Percentiles rank a stretch among this genome's conserved stretches.
Conservation (phyloP, 2,888 invertebrate species). For the Dione vanillae region DNA sequence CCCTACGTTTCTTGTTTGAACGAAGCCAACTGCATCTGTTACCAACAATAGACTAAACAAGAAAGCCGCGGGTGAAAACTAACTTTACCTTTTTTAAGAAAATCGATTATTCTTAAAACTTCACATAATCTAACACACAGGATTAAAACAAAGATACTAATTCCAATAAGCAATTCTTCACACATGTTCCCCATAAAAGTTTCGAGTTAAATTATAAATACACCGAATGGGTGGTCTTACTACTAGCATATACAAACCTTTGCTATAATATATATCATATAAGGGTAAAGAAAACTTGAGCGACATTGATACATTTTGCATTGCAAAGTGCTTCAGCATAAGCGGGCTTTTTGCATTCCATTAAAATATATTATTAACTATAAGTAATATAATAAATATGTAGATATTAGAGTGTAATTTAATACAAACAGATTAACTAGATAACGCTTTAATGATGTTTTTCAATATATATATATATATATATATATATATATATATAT, state of each 20-base stretch:
- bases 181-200: conserved; percentile 32
- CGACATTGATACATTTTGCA: conserved; percentile 43
- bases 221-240: conserved; percentile 34
- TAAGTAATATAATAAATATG: conserved; percentile 33
- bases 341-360: conserved; percentile 45
- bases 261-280: no score
- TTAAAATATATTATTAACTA: conserved; percentile 40
- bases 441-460: no score
- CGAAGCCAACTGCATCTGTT: no score
- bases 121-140: not conserved
- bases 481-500: no score
- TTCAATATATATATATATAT: no score
- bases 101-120: not conserved
- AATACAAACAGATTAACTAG: no score
- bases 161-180: conserved; percentile 17
- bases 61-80: no score
- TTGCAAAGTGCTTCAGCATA: conserved; percentile 36
- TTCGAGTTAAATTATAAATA: conserved; percentile 35
- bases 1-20: no score
- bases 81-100: no score
- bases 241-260: conserved; percentile 1
- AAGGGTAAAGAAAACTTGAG: conserved; percentile 40
- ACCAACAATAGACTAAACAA: no score
- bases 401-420: not conserved
- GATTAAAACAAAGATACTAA: not conserved